These are phyloP conservation scores for Alcedo atthis DNA, from an alignment of 2,797 vertebrate genomes.

Conservation along the genomic window DNA sequence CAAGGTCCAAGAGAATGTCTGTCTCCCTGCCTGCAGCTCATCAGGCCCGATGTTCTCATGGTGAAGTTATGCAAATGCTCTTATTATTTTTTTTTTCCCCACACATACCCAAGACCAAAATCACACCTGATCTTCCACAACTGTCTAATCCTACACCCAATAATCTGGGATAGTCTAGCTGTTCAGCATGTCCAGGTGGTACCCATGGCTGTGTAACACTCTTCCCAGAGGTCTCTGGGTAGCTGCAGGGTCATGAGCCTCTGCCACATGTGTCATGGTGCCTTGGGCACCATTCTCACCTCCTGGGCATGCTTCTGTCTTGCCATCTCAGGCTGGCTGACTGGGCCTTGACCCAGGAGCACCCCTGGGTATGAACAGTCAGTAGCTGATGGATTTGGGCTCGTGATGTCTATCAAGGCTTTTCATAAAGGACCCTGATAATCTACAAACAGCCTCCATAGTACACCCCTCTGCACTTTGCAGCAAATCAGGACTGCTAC, in stretches of 20 bases:
- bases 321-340: neutral
- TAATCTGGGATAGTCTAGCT: neutral
- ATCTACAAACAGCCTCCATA: neutral
- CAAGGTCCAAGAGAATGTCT: neutral
- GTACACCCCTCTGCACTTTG: neutral
- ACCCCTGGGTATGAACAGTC: neutral
- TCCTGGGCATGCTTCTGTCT: rapidly evolving
- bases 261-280: rapidly evolving
- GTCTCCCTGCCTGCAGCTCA: neutral
- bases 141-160: neutral
- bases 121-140: neutral
- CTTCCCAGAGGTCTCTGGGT: rapidly evolving
- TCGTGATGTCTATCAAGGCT: neutral
- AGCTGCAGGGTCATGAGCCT: neutral
- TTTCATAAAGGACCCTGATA: neutral
- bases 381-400: neutral
- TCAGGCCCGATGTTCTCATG: neutral
- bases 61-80: neutral
- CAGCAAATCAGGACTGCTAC: neutral
- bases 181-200: neutral
- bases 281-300: neutral
- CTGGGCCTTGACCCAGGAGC: neutral
- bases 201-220: neutral
- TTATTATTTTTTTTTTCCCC: neutral
- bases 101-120: neutral